Evolutionary conservation across 1,140 invertebrate genomes (phyloP), one percentile per base, ranked within the genome.

Genomic region (Portunus trituberculatus): DNA sequence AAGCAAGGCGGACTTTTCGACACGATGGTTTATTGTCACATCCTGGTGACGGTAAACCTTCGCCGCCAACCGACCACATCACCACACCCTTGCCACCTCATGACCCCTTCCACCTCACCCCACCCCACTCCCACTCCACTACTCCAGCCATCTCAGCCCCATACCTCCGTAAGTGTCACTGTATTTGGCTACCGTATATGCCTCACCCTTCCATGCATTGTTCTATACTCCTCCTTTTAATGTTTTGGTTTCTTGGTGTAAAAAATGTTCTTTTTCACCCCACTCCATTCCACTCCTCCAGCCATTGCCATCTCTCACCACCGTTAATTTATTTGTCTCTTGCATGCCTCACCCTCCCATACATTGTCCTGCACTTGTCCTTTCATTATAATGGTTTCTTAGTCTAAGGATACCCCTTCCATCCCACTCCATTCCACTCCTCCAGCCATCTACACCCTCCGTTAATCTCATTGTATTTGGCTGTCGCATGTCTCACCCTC

Each of bases 1-100:
- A 91, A 91, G 89, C 25, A 52, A 91, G 52, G 45, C 89, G 52
- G 89, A 52, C 32, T 91, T 91, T 91, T 48, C 89, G 89, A 91
- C 89, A 52, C 52, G 52, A 91, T 91, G 29, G 45, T 91, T 46
- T 91, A 52, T 39, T 39, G 28, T 91, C 89, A 91, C 89, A 91
- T 91, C 89, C 89, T 92, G 91, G 39, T 14, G 45, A 52, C 28
- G 28, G 14, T 29, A 16, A 12, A 76, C 28, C 92, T 25, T 84
- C 39, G 14, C 32, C 82, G 14, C 14, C 45, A 0, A 0, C 28
- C 52, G 12, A 76, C 67, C 67, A 76, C 67, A 76, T n/a, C 4
- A 76, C 67, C 16, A 76, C 67, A n/a, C 67, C 67, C 25, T 76
- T 7, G 25, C 67, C 67, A 76, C 67, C 67, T 76, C 67, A 76